Evolutionary conservation across 1,140 invertebrate genomes (phyloP).

Genomic region (Nixonia krombeini): DNA sequence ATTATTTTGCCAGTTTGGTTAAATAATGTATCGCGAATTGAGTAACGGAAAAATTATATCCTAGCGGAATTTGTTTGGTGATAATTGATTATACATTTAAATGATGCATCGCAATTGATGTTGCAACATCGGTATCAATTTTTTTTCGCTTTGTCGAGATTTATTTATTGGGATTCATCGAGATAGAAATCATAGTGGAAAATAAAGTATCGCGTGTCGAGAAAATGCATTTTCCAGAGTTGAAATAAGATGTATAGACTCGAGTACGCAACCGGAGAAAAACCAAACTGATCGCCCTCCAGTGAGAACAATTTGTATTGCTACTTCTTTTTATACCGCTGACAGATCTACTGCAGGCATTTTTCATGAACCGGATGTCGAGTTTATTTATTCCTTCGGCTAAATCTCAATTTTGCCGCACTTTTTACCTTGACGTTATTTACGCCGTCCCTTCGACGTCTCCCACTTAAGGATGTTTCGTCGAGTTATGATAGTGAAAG

Average conservation of each 20-base stretch:
- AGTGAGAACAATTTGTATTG: constrained; percentile 47
- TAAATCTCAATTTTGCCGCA: constrained; percentile 38
- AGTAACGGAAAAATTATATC: no score
- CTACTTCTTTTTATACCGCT: constrained; percentile 44
- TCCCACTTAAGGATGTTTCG: no score
- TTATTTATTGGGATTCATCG: constrained; percentile 38
- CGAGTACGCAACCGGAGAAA: constrained; percentile 23
- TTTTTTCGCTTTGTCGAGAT: constrained; percentile 25
- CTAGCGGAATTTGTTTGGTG: no score
- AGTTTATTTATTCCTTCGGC: constrained; percentile 45
- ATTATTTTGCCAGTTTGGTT: no score
- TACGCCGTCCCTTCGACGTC: no score
- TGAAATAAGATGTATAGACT: constrained; percentile 45
- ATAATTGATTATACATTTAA: no score
- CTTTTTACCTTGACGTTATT: constrained; percentile 10
- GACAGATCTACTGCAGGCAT: constrained; percentile 49
- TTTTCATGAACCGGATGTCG: constrained; percentile 46
- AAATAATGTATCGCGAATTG: no score
- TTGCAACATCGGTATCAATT: constrained; percentile 7
- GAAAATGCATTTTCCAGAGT: constrained; percentile 29
- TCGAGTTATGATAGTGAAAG: no score
- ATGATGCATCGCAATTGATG: no score
- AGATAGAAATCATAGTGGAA: constrained; percentile 39
- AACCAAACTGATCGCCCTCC: constrained; percentile 47
- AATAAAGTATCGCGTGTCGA: constrained; percentile 38